Percentiles rank a stretch among this genome's conserved stretches.
Conservation (phyloP, 2,797 vertebrate genomes). For the Phrynocephalus forsythii region DNA sequence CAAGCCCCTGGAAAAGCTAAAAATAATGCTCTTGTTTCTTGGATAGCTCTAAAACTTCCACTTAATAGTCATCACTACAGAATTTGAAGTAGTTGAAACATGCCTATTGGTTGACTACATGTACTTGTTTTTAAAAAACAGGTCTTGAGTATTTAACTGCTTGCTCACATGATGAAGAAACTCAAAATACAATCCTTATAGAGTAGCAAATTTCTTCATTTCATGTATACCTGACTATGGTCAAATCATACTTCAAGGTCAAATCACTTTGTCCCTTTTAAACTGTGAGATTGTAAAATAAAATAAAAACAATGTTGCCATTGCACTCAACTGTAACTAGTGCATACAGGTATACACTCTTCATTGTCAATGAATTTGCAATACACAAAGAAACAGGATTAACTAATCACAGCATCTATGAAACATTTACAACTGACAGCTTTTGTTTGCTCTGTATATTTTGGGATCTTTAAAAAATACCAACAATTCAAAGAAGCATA, state of each 20-base stretch:
- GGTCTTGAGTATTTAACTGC: not conserved
- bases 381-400: not conserved
- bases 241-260: not conserved
- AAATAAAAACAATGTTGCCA: not conserved
- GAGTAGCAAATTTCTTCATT: not conserved
- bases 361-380: not conserved
- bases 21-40: not conserved
- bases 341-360: not conserved
- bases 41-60: not conserved
- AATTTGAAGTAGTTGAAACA: constrained; percentile 20
- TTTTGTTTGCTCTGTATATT: not conserved
- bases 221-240: not conserved
- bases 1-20: not conserved
- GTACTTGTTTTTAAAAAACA: not conserved
- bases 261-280: not conserved
- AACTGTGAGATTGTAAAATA: not conserved
- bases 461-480: not conserved
- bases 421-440: not conserved
- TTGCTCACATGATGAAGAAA: constrained; percentile 7
- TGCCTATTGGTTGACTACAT: not conserved
- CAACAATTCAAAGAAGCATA: not conserved
- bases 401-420: not conserved
- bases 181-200: not conserved
- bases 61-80: constrained; percentile 1
- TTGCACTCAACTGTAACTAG: not conserved